Conservation (phyloP, 2,113 vertebrate species). For the Calidris pygmaea region DNA sequence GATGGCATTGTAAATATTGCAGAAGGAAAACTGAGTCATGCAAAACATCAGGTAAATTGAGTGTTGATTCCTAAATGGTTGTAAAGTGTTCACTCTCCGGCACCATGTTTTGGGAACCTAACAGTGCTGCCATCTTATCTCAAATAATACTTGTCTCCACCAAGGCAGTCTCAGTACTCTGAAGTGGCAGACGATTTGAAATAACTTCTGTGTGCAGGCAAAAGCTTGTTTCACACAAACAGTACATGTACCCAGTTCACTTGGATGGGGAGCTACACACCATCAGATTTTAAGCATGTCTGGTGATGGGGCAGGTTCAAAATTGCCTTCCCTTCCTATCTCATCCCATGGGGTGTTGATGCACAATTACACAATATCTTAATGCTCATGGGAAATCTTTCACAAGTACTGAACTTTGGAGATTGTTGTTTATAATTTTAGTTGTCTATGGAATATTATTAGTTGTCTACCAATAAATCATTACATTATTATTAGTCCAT, state of each 20-base stretch:
- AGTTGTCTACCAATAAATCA: background rate
- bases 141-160: background rate
- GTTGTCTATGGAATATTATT: background rate
- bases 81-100: background rate
- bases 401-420: background rate
- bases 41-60: background rate
- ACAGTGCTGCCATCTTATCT: background rate
- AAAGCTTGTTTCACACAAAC: background rate
- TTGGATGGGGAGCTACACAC: too few relatives aligned
- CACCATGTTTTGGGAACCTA: fast-evolving
- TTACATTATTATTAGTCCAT: background rate
- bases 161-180: background rate
- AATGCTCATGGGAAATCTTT: background rate
- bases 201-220: background rate
- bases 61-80: background rate
- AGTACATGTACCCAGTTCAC: background rate
- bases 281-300: too few relatives aligned
- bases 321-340: background rate
- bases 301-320: background rate
- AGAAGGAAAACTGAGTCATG: background rate
- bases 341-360: background rate
- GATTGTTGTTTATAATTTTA: background rate
- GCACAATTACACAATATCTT: background rate
- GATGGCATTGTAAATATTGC: background rate
- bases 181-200: background rate